Evolutionary conservation across 1,140 invertebrate genomes (phyloP).

Genomic region (Drosophila bipectinata): DNA sequence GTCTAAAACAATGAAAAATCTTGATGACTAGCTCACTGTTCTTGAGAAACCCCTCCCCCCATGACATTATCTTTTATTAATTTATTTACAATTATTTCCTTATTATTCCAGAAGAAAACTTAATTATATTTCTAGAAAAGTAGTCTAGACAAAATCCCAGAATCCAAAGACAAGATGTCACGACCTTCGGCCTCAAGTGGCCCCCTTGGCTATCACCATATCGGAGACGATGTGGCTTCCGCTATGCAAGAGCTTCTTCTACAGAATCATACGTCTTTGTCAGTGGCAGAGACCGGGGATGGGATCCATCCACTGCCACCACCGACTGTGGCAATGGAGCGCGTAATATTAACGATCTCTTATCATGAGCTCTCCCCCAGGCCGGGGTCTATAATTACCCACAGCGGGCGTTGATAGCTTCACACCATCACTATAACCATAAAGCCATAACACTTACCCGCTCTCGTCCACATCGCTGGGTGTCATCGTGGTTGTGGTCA

Average conservation of each 20-base stretch:
- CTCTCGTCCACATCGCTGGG: slow-evolving; percentile 48
- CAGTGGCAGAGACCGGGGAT: slow-evolving; percentile 1
- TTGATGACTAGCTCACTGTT: too few species aligned
- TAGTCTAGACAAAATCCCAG: not conserved
- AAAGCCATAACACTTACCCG: slow-evolving; percentile 40
- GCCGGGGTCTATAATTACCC: slow-evolving; percentile 68
- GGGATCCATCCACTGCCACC: not conserved
- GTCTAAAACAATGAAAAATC: too few species aligned
- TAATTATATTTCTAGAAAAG: not conserved
- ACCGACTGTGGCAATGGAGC: slow-evolving; percentile 59
- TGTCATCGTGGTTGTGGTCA: slow-evolving; percentile 28
- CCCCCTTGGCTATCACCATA: slow-evolving; percentile 43
- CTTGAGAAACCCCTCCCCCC: too few species aligned
- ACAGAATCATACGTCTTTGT: slow-evolving; percentile 47
- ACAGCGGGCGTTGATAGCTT: slow-evolving; percentile 56
- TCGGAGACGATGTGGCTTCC: slow-evolving; percentile 38
- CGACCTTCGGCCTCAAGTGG: slow-evolving; percentile 24
- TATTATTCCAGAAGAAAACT: too few species aligned
- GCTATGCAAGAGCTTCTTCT: slow-evolving; percentile 7
- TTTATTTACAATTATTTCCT: too few species aligned
- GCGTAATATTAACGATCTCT: slow-evolving; percentile 81
- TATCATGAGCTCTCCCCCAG: slow-evolving; percentile 58
- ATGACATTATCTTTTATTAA: too few species aligned
- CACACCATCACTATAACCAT: slow-evolving; percentile 11
- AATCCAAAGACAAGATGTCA: not conserved